Evolutionary conservation across 2,113 vertebrate species (phyloP).

Genomic region (Physeter macrocephalus): DNA sequence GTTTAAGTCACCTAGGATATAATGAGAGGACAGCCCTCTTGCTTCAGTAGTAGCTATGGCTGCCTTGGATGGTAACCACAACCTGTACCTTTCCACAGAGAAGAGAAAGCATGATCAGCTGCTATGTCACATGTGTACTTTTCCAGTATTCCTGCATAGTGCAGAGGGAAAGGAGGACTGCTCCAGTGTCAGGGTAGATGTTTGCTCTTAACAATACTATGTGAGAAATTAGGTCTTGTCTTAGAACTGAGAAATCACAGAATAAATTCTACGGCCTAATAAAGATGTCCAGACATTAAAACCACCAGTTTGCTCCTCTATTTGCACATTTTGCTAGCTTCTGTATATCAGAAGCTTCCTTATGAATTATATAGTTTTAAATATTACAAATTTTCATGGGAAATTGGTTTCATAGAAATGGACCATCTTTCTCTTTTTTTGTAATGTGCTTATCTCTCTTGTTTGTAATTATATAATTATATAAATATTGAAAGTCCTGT

Average conservation of each 20-base stretch:
- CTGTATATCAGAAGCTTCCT: neutral
- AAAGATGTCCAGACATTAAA: conserved; percentile 34
- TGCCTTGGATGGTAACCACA: neutral
- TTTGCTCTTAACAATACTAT: neutral
- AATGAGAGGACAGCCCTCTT: neutral
- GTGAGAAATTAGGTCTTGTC: conserved; percentile 24
- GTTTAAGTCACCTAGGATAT: neutral
- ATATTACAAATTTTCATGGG: neutral
- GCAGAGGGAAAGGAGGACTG: neutral
- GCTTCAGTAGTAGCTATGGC: neutral
- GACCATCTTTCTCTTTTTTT: neutral
- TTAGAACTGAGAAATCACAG: neutral
- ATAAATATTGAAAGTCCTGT: neutral
- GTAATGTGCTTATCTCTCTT: neutral
- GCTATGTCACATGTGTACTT: neutral
- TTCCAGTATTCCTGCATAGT: neutral
- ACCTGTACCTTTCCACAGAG: neutral
- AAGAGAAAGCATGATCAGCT: neutral
- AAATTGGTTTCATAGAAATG: conserved; percentile 19
- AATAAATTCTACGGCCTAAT: neutral
- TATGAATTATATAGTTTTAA: conserved; percentile 33
- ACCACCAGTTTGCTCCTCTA: neutral
- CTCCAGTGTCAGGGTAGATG: neutral
- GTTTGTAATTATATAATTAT: neutral
- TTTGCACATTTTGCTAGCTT: conserved; percentile 34